phyloP scores from a whole-genome alignment of 2,797 vertebrate genomes.

The Rhinoraja longicauda region DNA sequence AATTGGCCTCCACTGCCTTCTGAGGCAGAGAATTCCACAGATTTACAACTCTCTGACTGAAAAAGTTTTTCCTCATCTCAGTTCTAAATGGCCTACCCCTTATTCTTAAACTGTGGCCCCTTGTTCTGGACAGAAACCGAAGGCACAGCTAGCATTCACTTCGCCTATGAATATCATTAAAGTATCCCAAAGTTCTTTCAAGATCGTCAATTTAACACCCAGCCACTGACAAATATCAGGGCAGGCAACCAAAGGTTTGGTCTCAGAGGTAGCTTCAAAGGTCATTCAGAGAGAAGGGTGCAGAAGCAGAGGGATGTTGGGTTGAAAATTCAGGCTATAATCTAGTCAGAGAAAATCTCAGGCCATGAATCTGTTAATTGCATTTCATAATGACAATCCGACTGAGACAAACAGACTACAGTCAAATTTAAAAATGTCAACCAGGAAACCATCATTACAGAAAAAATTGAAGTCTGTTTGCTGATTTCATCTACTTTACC shows the following conservation, averaged over 20 bases:
- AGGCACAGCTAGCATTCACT: neutral
- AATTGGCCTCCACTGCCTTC: too few relatives aligned
- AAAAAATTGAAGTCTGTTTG: too few relatives aligned
- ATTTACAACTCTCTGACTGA: too few relatives aligned
- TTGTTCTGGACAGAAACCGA: neutral
- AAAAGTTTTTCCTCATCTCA: too few relatives aligned
- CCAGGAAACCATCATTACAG: neutral
- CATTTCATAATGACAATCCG: neutral
- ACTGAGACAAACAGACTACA: neutral
- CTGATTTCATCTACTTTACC: too few relatives aligned
- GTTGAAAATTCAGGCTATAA: neutral
- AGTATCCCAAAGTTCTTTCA: neutral
- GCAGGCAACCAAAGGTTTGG: too few relatives aligned
- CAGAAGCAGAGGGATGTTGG: neutral
- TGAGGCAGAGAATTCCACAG: too few relatives aligned
- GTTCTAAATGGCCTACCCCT: too few relatives aligned
- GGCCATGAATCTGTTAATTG: neutral
- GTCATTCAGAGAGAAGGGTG: too few relatives aligned
- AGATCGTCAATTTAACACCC: neutral
- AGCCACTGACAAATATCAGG: neutral
- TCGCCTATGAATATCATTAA: neutral
- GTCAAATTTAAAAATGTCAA: neutral
- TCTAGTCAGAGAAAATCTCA: neutral
- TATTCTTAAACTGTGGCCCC: too few relatives aligned
- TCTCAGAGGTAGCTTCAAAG: neutral